Percentiles rank a stretch among this genome's conserved stretches.
These are phyloP conservation scores for Chiloscyllium punctatum DNA, from an alignment of 2,797 vertebrate species.

Conservation along the genomic window DNA sequence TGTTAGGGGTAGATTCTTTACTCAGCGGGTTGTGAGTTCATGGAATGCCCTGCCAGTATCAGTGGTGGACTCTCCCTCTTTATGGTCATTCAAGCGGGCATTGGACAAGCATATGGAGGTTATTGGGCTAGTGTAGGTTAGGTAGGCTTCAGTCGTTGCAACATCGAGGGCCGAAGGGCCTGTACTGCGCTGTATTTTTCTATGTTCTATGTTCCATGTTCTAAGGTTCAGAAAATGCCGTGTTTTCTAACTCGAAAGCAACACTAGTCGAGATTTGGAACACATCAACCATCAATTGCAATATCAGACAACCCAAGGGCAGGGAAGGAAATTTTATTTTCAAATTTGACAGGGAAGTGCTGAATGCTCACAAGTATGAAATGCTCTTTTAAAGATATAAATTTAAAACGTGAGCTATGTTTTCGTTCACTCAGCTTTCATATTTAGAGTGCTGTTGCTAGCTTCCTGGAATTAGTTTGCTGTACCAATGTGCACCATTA, in stretches of 20 bases:
- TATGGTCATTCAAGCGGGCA: no score
- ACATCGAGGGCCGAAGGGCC: no score
- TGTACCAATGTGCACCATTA: constrained; percentile 5
- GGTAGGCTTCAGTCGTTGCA: no score
- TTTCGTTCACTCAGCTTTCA: not conserved
- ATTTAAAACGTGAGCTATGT: not conserved
- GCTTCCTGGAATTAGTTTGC: not conserved
- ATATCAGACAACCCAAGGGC: not conserved
- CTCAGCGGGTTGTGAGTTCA: no score
- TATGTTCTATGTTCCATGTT: no score
- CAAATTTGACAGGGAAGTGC: not conserved
- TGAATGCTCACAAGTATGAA: not conserved
- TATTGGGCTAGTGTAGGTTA: no score
- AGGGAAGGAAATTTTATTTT: not conserved
- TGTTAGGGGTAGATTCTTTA: no score
- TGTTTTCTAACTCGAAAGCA: not conserved
- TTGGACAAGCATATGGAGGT: no score
- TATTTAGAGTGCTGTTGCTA: not conserved
- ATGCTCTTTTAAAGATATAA: not conserved
- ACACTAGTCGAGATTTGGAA: not conserved
- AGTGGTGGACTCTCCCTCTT: no score
- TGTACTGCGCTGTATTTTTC: no score
- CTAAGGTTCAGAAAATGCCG: not conserved
- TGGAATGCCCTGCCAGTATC: no score
- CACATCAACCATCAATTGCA: not conserved